These are phyloP conservation scores for Macquaria ambigua DNA, from an alignment of 2,113 vertebrate species.

Conservation along the genomic window DNA sequence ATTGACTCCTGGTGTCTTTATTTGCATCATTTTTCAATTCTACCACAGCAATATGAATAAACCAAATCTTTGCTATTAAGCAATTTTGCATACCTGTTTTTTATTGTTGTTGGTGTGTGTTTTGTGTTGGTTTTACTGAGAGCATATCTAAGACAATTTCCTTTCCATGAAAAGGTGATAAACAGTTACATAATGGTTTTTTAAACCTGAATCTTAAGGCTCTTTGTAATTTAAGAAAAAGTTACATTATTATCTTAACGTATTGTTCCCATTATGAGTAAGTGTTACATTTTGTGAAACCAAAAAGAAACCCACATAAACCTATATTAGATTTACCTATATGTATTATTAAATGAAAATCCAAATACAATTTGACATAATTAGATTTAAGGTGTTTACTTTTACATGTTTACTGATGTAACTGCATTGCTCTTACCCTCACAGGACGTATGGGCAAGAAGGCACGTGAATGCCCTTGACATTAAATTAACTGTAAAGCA, in stretches of 20 bases:
- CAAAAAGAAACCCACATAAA: neutral
- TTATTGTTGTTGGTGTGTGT: conserved; percentile 15
- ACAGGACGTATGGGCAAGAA: neutral
- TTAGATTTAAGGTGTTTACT: neutral
- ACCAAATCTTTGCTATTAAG: conserved; percentile 28
- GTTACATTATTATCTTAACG: neutral
- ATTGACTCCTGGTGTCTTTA: conserved; percentile 56
- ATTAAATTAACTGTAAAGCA: conserved; percentile 24
- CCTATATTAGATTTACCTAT: neutral
- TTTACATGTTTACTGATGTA: neutral
- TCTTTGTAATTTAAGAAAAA: neutral
- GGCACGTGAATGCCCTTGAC: neutral
- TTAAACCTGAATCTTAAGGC: neutral
- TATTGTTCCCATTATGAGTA: neutral
- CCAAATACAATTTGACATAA: conserved; percentile 2
- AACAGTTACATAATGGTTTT: neutral
- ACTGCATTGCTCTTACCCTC: neutral
- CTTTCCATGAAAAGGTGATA: conserved; percentile 14
- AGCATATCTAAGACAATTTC: neutral
- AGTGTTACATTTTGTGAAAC: conserved; percentile 1
- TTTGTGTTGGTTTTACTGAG: neutral
- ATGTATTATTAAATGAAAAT: neutral
- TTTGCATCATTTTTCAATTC: conserved; percentile 53
- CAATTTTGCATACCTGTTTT: conserved; percentile 10
- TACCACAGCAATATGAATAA: conserved; percentile 13